Evolutionary conservation across 2,888 invertebrate genomes (phyloP), one percentile per base, ranked within the genome.

Genomic region (Platypus cylindrus): DNA sequence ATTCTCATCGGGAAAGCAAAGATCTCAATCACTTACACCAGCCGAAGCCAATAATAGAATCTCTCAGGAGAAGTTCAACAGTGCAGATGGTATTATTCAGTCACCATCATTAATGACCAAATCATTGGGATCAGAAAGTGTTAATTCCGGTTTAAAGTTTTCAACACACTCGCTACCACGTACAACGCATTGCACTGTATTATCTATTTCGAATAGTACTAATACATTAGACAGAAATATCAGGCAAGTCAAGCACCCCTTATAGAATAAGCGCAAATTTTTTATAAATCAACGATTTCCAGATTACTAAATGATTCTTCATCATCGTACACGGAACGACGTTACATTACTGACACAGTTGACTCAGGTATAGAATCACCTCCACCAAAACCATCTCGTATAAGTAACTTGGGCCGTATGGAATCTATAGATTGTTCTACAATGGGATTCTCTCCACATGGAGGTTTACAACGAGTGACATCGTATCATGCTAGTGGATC

Each of bases 401-500:
- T 77, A 16, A 75, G 77, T 34, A 66, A 70, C 35, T 56, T 61
- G 11, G 45, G 54, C n/a, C 48, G 62, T 33, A 52, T 54, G 8
- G 61, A 62, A 38, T 56, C 58, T 3, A 57, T 54, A 45, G 60
- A 62, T 17, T 40, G 37, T 2, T 13, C 40, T 2, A 24, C 40
- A 5, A 16, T 43, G 20, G 49, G 49, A 3, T 51, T 56, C 30
- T 51, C 62, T 1, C 43, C 50, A 15, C 63, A 62, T 41, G 61
- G 64, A 12, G 60, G 58, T 22, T 49, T 67, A 17, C 67, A 68
- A 48, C 53, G 69, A 30, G 63, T 70, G 5, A 63, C 67, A 1
- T 70, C 78, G 1, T 83, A 84, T 48, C 82, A 81, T 45, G 79
- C 83, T 1, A 85, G 84, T 17, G 86, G 86, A 1, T 86, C 86